phyloP scores from a whole-genome alignment of 2,888 invertebrate genomes.

The Dysmachus trigonus region DNA sequence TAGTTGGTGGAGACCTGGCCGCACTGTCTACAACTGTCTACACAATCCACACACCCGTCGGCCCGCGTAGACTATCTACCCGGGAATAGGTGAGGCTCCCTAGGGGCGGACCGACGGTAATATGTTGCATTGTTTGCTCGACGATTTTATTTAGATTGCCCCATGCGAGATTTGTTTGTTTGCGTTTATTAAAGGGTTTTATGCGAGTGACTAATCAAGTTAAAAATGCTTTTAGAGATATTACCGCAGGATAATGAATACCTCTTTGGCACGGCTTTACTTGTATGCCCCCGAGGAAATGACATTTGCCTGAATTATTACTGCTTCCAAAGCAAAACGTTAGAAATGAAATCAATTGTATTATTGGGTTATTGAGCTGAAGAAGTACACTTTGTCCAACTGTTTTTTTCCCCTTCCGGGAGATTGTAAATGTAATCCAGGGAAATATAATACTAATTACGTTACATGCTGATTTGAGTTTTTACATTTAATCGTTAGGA shows the following conservation, averaged over 20 bases:
- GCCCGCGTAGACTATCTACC: background rate
- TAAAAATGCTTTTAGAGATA: conserved; percentile 31
- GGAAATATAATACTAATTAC: no score
- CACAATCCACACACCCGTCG: background rate
- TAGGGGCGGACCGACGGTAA: background rate
- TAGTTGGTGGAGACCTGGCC: background rate
- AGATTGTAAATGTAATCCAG: background rate
- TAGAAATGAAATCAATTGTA: background rate
- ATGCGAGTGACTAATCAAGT: conserved; percentile 25
- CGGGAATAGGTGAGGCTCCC: background rate
- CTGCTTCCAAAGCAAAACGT: background rate
- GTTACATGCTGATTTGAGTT: no score
- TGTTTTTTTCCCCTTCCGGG: background rate
- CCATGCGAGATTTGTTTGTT: background rate
- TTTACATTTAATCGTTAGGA: no score
- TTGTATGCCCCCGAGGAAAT: background rate
- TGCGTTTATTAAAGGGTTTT: conserved; percentile 31
- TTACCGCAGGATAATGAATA: conserved; percentile 15
- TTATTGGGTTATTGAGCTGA: background rate
- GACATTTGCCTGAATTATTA: background rate
- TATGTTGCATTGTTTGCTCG: conserved; percentile 32
- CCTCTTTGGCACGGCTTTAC: background rate
- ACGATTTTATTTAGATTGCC: conserved; percentile 29
- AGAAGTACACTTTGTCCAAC: background rate
- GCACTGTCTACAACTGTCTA: background rate